Base-by-base conservation (phyloP, 2,113 vertebrate species). In the Tupaia chinensis region DNA sequence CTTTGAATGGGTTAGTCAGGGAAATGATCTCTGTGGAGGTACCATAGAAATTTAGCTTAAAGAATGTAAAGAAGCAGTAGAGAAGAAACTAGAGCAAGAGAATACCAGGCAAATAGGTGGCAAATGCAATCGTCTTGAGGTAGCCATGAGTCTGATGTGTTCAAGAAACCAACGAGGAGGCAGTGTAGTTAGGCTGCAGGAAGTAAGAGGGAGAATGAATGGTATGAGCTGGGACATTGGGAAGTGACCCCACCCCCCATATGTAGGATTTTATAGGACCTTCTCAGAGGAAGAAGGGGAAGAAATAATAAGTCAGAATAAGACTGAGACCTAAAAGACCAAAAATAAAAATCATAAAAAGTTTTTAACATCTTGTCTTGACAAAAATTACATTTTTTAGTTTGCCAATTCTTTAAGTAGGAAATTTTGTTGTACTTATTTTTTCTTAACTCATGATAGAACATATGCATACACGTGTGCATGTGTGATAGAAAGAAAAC, bases 361-460 rank as follows among this genome's bases (percentile, higher is more conserved):
- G 1, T 60, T 65, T 9, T 79, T 72, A 68, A 86, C 90, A 60
- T 8, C 3, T 77, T 86, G 14, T 56, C 77, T 84, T 91, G 4
- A 63, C 27, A 85, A 88, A 92, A 77, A 12, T 9, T 56, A 1
- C 44, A 76, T 9, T 76, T n/a, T 61, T 69, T 63, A 77, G 19
- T 79, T 77, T 93, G n/a, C 34, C 20, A 91, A 27, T 85, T 94
- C 95, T 77, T 91, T 86, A 88, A 91, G 23, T 25, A 66, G 27
- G 13, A 12, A 22, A 89, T 66, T 89, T 44, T 44, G 44, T 44
- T 44, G 44, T 44, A 5, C 44, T 44, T 44, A 44, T 44, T 44
- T 44, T 44, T 44, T 44, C 44, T 44, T 44, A 44, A 44, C 44
- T 44, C 44, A 44, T 5, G 44, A 44, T 44, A 44, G 44, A 44